Evolutionary conservation across 2,888 invertebrate species (phyloP), one percentile per base, ranked within the genome.

Genomic region (Drosophila ezoana): DNA sequence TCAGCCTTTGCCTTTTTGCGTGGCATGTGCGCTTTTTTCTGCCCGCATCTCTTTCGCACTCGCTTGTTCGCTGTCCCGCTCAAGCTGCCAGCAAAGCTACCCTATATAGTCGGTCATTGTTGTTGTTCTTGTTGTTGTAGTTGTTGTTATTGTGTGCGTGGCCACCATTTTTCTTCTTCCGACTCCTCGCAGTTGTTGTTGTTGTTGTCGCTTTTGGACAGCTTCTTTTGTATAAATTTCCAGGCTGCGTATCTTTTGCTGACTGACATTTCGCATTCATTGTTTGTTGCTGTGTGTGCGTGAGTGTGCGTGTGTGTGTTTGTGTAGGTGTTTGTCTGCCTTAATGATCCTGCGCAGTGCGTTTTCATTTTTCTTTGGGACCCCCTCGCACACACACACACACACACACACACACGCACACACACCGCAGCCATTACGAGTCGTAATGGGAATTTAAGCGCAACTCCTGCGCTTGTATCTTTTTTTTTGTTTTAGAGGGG

Each of bases 271-370:
- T 84, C 74, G 79, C 81, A 83, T 78, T 82, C 76, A 75, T 75
- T 81, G 73, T 69, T 75, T 54, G 64, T 54, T 68, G 51, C 38
- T 33, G 48, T n/a, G 40, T 37, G 52, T 13, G 28, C 52, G 63
- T 49, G 9, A 18, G 18, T 18, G 18, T 41, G 33, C 56, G 57
- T 43, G 44, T 59, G 41, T 64, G 54, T 47, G 53, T 52, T 47
- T 72, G 64, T 76, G 69, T 72, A 59, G 54, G 57, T 62, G 63
- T 74, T 72, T 60, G 72, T 75, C 75, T 74, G 80, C 82, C 74
- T 76, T 88, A 79, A 81, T 81, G 90, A 90, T 89, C 89, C 90
- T 90, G 90, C 90, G 90, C 90, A 90, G 79, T 83, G 81, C 85
- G 89, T 87, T 77, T 81, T 82, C 86, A 72, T 88, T 79, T 89